Evolutionary conservation across 2,797 vertebrate species (phyloP).

Genomic region (Coregonus ussuriensis): DNA sequence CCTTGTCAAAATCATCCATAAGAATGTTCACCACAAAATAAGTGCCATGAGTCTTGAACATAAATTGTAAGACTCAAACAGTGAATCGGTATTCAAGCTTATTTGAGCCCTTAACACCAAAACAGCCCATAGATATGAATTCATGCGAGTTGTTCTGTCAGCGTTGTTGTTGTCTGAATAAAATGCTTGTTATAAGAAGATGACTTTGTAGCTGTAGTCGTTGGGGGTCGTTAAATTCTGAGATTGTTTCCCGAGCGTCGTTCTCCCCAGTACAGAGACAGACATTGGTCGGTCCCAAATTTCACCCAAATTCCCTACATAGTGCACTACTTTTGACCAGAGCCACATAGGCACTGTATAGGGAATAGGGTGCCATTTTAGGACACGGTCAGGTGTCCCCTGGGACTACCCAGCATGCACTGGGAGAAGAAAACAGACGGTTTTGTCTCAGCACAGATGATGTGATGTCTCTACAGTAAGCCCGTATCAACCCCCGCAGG

Average conservation of each 20-base stretch:
- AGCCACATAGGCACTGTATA: too few species aligned
- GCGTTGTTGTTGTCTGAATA: not conserved
- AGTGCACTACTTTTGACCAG: too few species aligned
- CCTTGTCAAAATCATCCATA: too few species aligned
- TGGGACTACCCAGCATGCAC: slow-evolving; percentile 6
- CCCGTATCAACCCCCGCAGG: too few species aligned
- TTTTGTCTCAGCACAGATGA: too few species aligned
- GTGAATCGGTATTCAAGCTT: not conserved
- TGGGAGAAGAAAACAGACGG: not conserved
- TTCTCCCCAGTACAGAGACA: slow-evolving; percentile 1
- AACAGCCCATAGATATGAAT: too few species aligned
- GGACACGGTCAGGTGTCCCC: not conserved
- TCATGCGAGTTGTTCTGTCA: not conserved
- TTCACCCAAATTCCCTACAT: too few species aligned
- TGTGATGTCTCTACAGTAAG: too few species aligned
- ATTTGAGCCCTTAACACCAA: not conserved
- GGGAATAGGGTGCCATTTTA: too few species aligned
- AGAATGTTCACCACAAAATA: too few species aligned
- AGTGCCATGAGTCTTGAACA: not conserved
- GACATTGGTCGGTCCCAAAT: too few species aligned
- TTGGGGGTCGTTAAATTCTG: not conserved
- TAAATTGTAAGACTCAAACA: not conserved
- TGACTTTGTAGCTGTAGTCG: not conserved
- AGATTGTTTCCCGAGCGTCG: not conserved
- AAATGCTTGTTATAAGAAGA: not conserved